Percentiles rank a stretch among this genome's conserved stretches.
phyloP scores from a whole-genome alignment of 2,797 vertebrate genomes.

The Podarcis siculus region DNA sequence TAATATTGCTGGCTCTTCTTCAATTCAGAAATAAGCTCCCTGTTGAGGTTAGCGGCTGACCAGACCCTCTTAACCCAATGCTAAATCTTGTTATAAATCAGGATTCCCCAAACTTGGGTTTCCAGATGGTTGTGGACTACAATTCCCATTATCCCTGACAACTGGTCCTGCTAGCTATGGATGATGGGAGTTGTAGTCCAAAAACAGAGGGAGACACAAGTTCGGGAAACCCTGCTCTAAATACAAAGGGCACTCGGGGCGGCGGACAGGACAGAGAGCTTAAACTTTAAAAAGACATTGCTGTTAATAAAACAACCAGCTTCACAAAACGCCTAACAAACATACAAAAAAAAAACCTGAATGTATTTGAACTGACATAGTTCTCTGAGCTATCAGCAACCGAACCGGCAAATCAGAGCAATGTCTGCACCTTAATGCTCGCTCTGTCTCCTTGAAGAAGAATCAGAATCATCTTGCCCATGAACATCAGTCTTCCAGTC shows the following conservation, averaged over 20 bases:
- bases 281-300: not conserved
- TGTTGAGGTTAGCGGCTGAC: not conserved
- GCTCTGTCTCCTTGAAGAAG: conserved; percentile 83
- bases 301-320: conserved; percentile 21
- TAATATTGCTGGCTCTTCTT: not conserved
- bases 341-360: conserved; percentile 4
- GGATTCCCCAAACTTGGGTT: not conserved
- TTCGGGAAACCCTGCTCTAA: not conserved
- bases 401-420: conserved; percentile 59
- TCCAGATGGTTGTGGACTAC: not conserved
- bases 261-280: not conserved
- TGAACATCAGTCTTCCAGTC: conserved; percentile 83
- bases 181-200: too few species aligned
- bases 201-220: too few species aligned
- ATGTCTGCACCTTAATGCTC: conserved; percentile 83
- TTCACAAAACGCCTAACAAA: conserved; percentile 9
- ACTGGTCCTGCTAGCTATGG: too few species aligned
- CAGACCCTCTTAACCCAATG: too few species aligned
- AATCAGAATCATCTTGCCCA: conserved; percentile 84
- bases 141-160: too few species aligned
- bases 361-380: conserved; percentile 46
- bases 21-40: not conserved
- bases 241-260: not conserved
- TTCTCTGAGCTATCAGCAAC: conserved; percentile 55
- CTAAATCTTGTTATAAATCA: not conserved